phyloP scores from a whole-genome alignment of 2,113 vertebrate species.

The Callocephalon fimbriatum region DNA sequence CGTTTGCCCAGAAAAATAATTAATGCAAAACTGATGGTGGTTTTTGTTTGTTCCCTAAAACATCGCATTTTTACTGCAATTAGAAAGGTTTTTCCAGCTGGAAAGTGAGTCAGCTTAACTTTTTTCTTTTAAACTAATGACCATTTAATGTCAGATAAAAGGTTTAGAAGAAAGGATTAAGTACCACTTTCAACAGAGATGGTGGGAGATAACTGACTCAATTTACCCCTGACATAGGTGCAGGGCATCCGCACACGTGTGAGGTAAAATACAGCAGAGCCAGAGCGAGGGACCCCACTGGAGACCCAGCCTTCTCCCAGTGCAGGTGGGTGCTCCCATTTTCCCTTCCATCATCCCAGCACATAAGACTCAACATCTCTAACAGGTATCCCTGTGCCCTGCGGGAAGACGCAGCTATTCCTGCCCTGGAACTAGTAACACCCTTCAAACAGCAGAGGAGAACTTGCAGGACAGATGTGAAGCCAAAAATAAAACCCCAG shows the following conservation, averaged over 20 bases:
- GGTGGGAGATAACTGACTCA: constrained; percentile 31
- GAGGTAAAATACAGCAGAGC: background rate
- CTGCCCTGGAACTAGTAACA: background rate
- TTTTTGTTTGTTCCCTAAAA: constrained; percentile 28
- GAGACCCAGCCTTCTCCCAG: background rate
- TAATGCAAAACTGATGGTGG: background rate
- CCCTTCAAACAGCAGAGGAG: background rate
- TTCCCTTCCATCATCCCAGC: background rate
- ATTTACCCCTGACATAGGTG: background rate
- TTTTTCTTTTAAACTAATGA: constrained; percentile 59
- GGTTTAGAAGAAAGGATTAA: constrained; percentile 54
- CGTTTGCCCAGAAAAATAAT: constrained; percentile 23
- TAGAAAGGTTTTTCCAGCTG: constrained; percentile 45
- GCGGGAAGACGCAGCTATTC: background rate
- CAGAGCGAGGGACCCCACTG: fast-evolving
- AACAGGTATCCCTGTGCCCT: background rate
- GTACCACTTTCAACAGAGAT: constrained; percentile 47
- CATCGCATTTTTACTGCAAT: constrained; percentile 22
- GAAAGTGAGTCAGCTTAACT: constrained; percentile 30
- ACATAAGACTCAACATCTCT: background rate
- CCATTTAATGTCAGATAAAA: constrained; percentile 59
- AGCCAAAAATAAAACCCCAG: background rate
- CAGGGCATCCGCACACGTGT: fast-evolving
- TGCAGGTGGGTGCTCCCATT: background rate
- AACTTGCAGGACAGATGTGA: background rate